phyloP scores from a whole-genome alignment of 1,140 invertebrate species.

The Apolygus lucorum region DNA sequence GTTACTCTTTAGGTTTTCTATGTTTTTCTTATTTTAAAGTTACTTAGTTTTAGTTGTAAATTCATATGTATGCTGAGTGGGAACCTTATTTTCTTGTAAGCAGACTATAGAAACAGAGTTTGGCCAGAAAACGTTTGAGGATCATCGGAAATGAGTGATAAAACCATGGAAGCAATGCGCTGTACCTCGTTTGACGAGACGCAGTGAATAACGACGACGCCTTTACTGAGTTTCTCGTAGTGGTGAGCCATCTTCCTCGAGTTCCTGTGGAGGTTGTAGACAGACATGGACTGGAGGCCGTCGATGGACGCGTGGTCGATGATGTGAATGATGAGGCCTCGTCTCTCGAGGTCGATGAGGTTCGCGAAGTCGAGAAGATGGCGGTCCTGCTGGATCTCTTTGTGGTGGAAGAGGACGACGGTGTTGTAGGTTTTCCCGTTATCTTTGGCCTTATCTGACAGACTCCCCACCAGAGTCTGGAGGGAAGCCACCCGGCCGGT shows the following conservation, averaged over 20 bases:
- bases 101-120: slow-evolving; percentile 34
- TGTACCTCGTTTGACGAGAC: slow-evolving; percentile 29
- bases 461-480: slow-evolving; percentile 22
- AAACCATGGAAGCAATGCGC: slow-evolving; percentile 29
- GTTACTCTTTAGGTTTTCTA: too few relatives aligned
- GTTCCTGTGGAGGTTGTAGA: slow-evolving; percentile 32
- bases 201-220: slow-evolving; percentile 34
- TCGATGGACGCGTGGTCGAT: slow-evolving; percentile 32
- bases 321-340: slow-evolving; percentile 34
- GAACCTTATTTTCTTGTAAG: too few relatives aligned
- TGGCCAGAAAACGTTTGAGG: slow-evolving; percentile 33
- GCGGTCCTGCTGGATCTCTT: slow-evolving; percentile 34
- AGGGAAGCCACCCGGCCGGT: slow-evolving; percentile 25
- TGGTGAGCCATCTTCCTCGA: slow-evolving; percentile 33
- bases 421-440: slow-evolving; percentile 30
- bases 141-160: slow-evolving; percentile 30
- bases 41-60: too few relatives aligned
- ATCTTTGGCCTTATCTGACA: not conserved
- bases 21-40: too few relatives aligned
- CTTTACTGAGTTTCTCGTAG: slow-evolving; percentile 34
- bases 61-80: too few relatives aligned
- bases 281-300: slow-evolving; percentile 31
- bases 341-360: slow-evolving; percentile 32
- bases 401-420: slow-evolving; percentile 32
- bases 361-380: slow-evolving; percentile 33